Evolutionary conservation across 1,140 invertebrate species (phyloP), one percentile per base, ranked within the genome.

Genomic region (Propsilocerus akamusi): DNA sequence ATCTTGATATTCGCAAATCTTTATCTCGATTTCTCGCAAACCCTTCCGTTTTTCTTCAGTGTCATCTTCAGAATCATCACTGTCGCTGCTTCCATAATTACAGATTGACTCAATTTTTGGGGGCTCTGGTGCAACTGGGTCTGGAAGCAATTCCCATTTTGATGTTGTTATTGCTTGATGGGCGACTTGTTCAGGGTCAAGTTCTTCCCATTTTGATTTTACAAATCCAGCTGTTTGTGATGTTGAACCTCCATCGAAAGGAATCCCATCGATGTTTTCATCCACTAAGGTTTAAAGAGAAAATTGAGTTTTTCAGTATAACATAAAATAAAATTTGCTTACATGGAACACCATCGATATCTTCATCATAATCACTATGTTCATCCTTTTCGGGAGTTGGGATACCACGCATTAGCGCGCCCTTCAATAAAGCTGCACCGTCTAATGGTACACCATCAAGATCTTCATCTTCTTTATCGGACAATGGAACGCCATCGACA

Each of bases 1-100:
- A 72, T 97, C 93, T 70, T 95, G 91, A 71, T 94, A 97, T 60
- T 91, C 86, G 69, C 96, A 76, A 12, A 90, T 88, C 71, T 93
- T 92, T 37, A 95, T 70, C 72, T 97, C 93, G 56, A 97, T 89
- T 66, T 95, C 91, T 48, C 92, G 73, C 30, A 97, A 68, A 64
- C 86, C 84, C 53, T 77, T 78, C 30, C 92, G 74, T 55, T 82
- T 77, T 61, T 88, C 82, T 66, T 91, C 82, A 60, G 75, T 73
- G 57, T 63, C 71, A 34, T 26, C 23, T 49, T 23, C 22, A 20
- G 11, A 22, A 17, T 58, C 56, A 4, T 54, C 56, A 6, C 58
- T 61, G 0, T 52, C 37, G 17, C 10, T 37, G 26, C 59, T 59
- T 3, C 60, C 61, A 3, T 63, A 63, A 28, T 53, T 49, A 17